Evolutionary conservation across 2,113 vertebrate species (phyloP), one percentile per base, ranked within the genome.

Genomic region (Hippocampus guttulatus): DNA sequence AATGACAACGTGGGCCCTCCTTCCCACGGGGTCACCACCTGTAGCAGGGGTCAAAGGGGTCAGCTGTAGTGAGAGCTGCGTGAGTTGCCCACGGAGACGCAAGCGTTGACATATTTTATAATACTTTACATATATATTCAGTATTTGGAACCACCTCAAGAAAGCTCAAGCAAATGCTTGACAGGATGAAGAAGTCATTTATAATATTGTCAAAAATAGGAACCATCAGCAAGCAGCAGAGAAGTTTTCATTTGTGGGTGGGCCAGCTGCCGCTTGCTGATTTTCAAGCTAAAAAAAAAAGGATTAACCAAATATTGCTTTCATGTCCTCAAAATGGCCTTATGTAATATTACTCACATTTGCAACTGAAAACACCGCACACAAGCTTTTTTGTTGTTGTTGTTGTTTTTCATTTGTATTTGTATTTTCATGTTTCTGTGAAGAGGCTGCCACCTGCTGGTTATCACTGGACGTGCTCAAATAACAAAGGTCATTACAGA

Each of bases 401-500:
- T 11, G 12, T 45, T 45, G 9, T 45, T 10, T 45, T 45, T 45
- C 11, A 45, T 18, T 51, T 51, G 0, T 3, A 51, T 18, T 51
- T 43, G 41, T 43, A 43, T 43, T 43, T 10, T 43, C 11, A 43
- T 43, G 10, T 60, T 60, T 33, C 3, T 70, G 18, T 41, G 47
- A 41, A 11, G 57, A 1, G 71, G 73, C 78, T 67, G 70, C 75
- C 73, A 30, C 65, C 78, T 69, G 43, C 9, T 71, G 81, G 61
- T 16, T 65, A 64, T 3, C 1, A 7, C 2, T 8, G 38, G 38
- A 40, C 18, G 8, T 23, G 21, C 21, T 64, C 20, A 64, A 20
- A 38, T 14, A 54, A 52, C 11, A 49, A 16, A 18, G 15, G 49
- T 8, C 49, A 52, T 6, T n/a, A 23, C 10, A 8, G 21, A 47